phyloP scores from a whole-genome alignment of 2,113 vertebrate genomes.

The Bufo bufo region DNA sequence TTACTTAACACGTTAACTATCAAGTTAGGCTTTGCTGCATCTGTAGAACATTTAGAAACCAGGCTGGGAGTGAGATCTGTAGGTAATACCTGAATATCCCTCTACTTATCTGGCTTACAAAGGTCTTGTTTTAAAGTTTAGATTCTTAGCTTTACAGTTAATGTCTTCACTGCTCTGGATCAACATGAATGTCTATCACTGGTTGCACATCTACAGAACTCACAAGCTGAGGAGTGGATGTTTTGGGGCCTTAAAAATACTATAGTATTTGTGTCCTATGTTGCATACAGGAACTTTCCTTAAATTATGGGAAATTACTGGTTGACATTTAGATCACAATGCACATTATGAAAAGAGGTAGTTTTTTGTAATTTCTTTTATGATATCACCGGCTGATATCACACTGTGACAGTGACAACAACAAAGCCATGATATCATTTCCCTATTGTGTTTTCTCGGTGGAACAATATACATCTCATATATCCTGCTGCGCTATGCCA shows the following conservation, averaged over 20 bases:
- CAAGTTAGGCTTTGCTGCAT: no score
- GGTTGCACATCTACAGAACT: no score
- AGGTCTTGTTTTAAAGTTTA: no score
- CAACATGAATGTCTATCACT: no score
- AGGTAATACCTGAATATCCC: no score
- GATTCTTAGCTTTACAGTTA: no score
- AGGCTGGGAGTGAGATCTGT: no score
- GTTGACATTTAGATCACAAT: background rate
- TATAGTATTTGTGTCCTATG: background rate
- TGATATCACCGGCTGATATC: conserved; percentile 6
- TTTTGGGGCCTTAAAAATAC: background rate
- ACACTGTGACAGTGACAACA: conserved; percentile 16
- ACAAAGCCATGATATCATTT: background rate
- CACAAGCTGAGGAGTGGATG: background rate
- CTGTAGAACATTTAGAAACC: no score
- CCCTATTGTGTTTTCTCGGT: conserved; percentile 8
- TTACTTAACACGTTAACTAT: no score
- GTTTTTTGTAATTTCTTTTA: conserved; percentile 21
- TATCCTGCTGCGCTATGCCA: conserved; percentile 11
- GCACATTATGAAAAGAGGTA: background rate
- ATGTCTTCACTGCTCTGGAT: no score
- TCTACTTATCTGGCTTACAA: no score
- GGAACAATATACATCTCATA: background rate
- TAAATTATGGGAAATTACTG: background rate
- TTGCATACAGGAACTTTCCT: background rate